Evolutionary conservation across 2,797 vertebrate genomes (phyloP).

Genomic region (Protonibea diacanthus): DNA sequence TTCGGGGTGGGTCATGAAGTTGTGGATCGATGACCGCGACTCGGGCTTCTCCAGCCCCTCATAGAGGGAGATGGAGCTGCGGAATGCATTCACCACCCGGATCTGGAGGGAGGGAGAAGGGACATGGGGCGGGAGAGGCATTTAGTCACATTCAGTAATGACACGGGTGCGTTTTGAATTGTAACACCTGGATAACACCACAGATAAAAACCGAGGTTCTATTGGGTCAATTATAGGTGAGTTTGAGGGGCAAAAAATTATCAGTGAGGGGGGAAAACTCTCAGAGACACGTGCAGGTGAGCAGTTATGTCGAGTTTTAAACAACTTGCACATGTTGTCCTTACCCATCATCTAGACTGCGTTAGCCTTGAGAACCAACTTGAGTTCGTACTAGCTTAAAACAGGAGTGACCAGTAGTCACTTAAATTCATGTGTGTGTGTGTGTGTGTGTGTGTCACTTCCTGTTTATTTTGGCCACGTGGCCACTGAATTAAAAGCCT

Average conservation of each 20-base stretch:
- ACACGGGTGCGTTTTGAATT: slow-evolving; percentile 28
- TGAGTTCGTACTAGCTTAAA: not conserved
- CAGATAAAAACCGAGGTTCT: slow-evolving; percentile 60
- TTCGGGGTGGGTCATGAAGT: slow-evolving; percentile 99
- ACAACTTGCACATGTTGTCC: slow-evolving; percentile 12
- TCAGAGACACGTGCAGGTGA: slow-evolving; percentile 88
- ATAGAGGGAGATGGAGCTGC: slow-evolving; percentile 99
- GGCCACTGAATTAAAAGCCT: not conserved
- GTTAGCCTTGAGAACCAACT: slow-evolving; percentile 14
- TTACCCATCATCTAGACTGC: not conserved
- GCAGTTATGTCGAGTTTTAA: slow-evolving; percentile 81
- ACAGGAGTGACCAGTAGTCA: not conserved
- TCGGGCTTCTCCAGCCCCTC: slow-evolving; percentile 99
- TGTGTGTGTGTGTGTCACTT: slow-evolving; percentile 3
- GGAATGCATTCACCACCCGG: slow-evolving; percentile 99
- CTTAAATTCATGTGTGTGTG: not conserved
- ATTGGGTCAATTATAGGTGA: slow-evolving; percentile 83
- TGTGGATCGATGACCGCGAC: slow-evolving; percentile 98
- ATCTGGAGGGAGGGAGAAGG: slow-evolving; percentile 86
- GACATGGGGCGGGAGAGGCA: slow-evolving; percentile 34
- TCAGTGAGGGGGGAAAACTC: slow-evolving; percentile 84
- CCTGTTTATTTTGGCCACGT: not conserved
- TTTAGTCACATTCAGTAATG: slow-evolving; percentile 66
- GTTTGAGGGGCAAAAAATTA: slow-evolving; percentile 79
- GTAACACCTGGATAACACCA: slow-evolving; percentile 50